phyloP scores from a whole-genome alignment of 2,113 vertebrate genomes.

The Ahaetulla prasina region DNA sequence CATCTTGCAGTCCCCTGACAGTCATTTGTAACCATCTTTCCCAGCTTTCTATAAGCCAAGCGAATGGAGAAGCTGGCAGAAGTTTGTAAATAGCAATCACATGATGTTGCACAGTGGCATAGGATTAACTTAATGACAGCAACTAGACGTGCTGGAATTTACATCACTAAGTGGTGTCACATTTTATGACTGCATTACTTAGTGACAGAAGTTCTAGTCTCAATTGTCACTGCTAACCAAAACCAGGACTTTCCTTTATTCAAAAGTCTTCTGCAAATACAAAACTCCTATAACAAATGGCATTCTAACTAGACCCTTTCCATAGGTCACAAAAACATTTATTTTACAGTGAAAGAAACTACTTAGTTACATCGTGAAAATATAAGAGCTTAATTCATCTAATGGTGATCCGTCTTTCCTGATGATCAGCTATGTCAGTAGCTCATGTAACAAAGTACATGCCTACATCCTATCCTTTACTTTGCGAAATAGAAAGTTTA shows the following conservation, averaged over 20 bases:
- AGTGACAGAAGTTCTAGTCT: background rate
- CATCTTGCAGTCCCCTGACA: too few relatives aligned
- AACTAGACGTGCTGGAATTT: background rate
- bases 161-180: background rate
- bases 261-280: background rate
- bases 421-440: background rate
- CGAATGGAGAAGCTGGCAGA: background rate
- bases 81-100: background rate
- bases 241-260: background rate
- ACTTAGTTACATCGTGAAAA: background rate
- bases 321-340: background rate
- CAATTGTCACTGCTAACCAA: background rate
- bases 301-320: background rate
- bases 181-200: background rate
- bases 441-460: too few relatives aligned
- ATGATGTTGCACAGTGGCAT: background rate
- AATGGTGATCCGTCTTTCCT: background rate
- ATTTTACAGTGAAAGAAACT: background rate
- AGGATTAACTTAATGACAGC: background rate
- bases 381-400: background rate
- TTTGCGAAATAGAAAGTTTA: background rate
- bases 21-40: background rate
- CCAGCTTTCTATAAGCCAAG: background rate
- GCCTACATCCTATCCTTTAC: background rate
- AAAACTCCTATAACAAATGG: background rate